Evolutionary conservation across 2,888 invertebrate genomes (phyloP).

Genomic region (Pelosia muscerda): DNA sequence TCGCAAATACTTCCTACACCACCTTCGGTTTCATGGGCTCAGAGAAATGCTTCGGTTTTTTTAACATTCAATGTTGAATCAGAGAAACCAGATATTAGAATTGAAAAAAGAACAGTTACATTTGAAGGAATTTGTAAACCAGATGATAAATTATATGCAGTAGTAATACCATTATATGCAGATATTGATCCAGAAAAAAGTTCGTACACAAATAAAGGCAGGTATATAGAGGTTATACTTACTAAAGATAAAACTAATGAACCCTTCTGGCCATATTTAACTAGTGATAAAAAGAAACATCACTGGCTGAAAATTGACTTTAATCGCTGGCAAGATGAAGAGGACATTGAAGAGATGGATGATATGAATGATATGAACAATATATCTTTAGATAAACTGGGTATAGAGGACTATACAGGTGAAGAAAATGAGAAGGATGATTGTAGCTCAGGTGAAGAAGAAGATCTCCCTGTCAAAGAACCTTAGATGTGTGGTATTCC

Average conservation of each 20-base stretch:
- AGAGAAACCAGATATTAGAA: conserved; percentile 91
- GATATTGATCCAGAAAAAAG: conserved; percentile 94
- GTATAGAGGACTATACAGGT: conserved; percentile 54
- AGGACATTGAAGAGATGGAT: conserved; percentile 92
- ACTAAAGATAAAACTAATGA: conserved; percentile 89
- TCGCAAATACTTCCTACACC: conserved; percentile 60
- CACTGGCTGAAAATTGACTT: conserved; percentile 99
- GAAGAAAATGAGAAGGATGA: conserved; percentile 82
- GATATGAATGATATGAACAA: conserved; percentile 69
- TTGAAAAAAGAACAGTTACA: conserved; percentile 89
- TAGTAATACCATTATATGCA: conserved; percentile 93
- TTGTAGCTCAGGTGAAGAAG: conserved; percentile 92
- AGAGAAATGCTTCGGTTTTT: conserved; percentile 92
- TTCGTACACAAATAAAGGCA: conserved; percentile 89
- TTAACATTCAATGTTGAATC: conserved; percentile 96
- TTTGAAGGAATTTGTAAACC: conserved; percentile 95
- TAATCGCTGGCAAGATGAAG: conserved; percentile 98
- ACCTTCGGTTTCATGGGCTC: conserved; percentile 97
- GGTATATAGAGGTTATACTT: conserved; percentile 91
- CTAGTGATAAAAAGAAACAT: conserved; percentile 94
- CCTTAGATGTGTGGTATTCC: conserved; percentile 61
- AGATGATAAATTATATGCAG: conserved; percentile 93
- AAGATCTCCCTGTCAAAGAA: conserved; percentile 90
- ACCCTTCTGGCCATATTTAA: conserved; percentile 95
- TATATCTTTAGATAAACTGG: conserved; percentile 67